Evolutionary conservation across 2,797 vertebrate genomes (phyloP), one percentile per base, ranked within the genome.

Genomic region (Enteromius thamalakanensis): DNA sequence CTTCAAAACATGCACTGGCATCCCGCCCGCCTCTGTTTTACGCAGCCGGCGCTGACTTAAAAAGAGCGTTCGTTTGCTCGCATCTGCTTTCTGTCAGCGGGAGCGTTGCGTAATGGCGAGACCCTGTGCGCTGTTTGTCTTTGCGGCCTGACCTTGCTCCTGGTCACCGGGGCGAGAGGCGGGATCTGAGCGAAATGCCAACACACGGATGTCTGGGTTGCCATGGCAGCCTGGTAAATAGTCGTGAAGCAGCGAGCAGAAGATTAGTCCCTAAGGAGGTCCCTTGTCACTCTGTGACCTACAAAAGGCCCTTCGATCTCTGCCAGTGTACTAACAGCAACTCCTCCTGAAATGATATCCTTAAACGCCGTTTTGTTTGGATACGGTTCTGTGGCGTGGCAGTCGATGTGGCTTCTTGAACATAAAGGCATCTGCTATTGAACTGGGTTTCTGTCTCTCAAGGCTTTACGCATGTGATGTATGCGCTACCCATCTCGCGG

Each of bases 221-320:
- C 86, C 83, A 84, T 86, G 79, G 84, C 86, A 87, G 82, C 86
- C 70, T 81, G 81, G 85, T 87, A 88, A 85, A 87, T 83, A 84
- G 80, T 77, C 68, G 77, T 71, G 79, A 69, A 72, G 75, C 83
- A 88, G 82, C 68, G 42, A 81, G 84, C 69, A 69, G 71, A 64
- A 80, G 71, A 82, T 82, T 60, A 34, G n/a, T 85, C 85, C 84
- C 80, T 81, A 83, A 83, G 86, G 83, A 83, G 85, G 83, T 87
- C 86, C 84, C 85, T 84, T 81, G 84, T 82, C 86, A 87, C 80
- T 49, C 62, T 79, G 65, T 78, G 69, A 71, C 70, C 72, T 81
- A 81, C 79, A 84, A 80, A 84, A 75, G 55, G 47, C 49, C 65
- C 64, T 80, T 84, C 82, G 40, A 83, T 78, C 75, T 62, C 21